A percentile compares a stretch with the other conserved stretches of the same genome.
phyloP scores from a whole-genome alignment of 92 coral and sea anemone genomes.

The Porites cylindrica region DNA sequence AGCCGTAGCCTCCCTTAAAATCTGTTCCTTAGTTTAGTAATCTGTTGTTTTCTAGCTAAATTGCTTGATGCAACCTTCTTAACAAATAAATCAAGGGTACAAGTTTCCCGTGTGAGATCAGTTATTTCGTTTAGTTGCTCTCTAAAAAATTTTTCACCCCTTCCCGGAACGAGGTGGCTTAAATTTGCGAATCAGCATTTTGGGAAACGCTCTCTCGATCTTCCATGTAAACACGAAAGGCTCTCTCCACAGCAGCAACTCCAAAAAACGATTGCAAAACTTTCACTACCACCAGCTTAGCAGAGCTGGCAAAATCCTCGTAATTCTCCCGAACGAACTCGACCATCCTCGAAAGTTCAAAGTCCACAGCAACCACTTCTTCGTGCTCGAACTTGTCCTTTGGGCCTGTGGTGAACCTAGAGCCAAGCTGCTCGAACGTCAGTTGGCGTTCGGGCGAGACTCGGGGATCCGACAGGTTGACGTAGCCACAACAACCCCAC shows the following conservation, averaged over 20 bases:
- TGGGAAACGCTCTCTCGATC: not conserved
- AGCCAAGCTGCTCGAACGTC: conserved; percentile 84
- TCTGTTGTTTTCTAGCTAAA: too few relatives aligned
- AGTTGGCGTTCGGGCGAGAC: conserved; percentile 85
- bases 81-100: too few relatives aligned
- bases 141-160: too few relatives aligned
- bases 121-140: too few relatives aligned
- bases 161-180: too few relatives aligned
- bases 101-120: too few relatives aligned
- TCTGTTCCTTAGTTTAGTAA: too few relatives aligned
- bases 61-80: too few relatives aligned
- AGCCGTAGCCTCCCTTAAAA: too few relatives aligned
- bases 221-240: conserved; percentile 81
- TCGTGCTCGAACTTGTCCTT: conserved; percentile 96
- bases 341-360: conserved; percentile 85
- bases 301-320: conserved; percentile 95
- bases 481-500: conserved; percentile 99
- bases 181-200: too few relatives aligned
- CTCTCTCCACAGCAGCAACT: conserved; percentile 86
- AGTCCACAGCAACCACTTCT: conserved; percentile 86
- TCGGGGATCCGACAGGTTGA: conserved; percentile 95
- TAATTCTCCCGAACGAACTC: conserved; percentile 92
- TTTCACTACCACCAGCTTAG: conserved; percentile 95
- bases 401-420: conserved; percentile 92
- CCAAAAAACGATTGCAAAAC: conserved; percentile 98